Base-by-base conservation (phyloP, 2,113 vertebrate species). In the Jacana jacana region DNA sequence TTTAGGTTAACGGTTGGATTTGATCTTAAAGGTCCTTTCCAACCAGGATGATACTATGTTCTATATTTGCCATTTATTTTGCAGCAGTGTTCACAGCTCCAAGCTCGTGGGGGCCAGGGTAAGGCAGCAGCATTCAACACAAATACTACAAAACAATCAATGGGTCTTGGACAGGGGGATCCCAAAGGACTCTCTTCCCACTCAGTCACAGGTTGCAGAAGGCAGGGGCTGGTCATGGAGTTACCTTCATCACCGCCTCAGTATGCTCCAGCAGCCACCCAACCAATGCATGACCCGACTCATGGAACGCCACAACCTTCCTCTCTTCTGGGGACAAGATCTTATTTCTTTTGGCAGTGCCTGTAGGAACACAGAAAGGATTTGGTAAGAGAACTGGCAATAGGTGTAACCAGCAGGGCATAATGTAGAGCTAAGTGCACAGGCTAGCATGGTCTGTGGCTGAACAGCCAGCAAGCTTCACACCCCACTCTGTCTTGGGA, bases 221-320 rank as follows among this genome's bases (percentile, higher is more conserved):
- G 1, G 3, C 40, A 30, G 4, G 3, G 42, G 19, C 44, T 28
- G 66, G 52, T 15, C 12, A 17, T 0, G 4, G 8, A 28, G 40
- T 84, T 98, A 99, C 99, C 99, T 99, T 99, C 98, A 99, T 98
- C 78, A 99, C 99, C 0, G 99, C 99, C 86, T 99, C 99, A 0
- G 99, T 99, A 97, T 99, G 99, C 90, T 99, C 99, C 64, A 99
- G 98, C 78, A 99, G 97, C 99, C 99, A 99, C 75, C 99, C 99
- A 0, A 99, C 99, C 68, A 99, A 73, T 1, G 98, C 99, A 0
- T 99, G 99, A 40, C 99, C 99, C 0, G 99, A 99, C 58, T 99
- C 99, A 0, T 99, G 99, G 72, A 99, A 99, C 0, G 99, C 99
- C 28, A 99, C 98, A 5, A 99, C 97, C 92, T 97, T 98, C 97